Evolutionary conservation across 92 coral and sea anemone species (phyloP).

Genomic region (Parazoanthus swiftii): DNA sequence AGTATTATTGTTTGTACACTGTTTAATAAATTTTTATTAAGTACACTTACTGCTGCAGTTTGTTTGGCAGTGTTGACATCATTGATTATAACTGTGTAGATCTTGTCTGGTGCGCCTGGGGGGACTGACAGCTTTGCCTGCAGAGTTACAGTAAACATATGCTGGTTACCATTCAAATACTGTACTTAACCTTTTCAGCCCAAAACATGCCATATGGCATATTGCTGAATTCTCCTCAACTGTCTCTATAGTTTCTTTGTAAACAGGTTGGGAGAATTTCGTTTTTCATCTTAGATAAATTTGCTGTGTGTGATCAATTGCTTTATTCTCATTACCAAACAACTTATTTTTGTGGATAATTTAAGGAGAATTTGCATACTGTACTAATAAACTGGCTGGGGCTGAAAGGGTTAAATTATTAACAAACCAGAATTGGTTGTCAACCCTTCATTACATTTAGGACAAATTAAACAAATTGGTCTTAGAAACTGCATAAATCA

Average conservation of each 20-base stretch:
- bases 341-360: too few relatives aligned
- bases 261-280: too few relatives aligned
- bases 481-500: not conserved
- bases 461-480: not conserved
- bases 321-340: too few relatives aligned
- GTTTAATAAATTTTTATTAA: not conserved
- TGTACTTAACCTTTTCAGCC: too few relatives aligned
- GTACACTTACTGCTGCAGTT: slow-evolving; percentile 23
- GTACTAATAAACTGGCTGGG: too few relatives aligned
- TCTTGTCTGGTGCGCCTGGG: slow-evolving; percentile 28
- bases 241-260: too few relatives aligned
- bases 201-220: too few relatives aligned
- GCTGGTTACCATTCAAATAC: not conserved
- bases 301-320: too few relatives aligned
- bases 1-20: not conserved
- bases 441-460: not conserved
- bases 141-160: not conserved
- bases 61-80: slow-evolving; percentile 42
- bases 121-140: slow-evolving; percentile 21
- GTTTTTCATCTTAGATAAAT: too few relatives aligned
- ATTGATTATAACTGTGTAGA: slow-evolving; percentile 52
- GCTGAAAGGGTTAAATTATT: too few relatives aligned
- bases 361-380: too few relatives aligned
- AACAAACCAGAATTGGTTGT: not conserved
- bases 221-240: too few relatives aligned